A percentile compares a stretch with the other conserved stretches of the same genome.
These are phyloP conservation scores for Pyxicephalus adspersus DNA, from an alignment of 2,113 vertebrate genomes.

Conservation along the genomic window DNA sequence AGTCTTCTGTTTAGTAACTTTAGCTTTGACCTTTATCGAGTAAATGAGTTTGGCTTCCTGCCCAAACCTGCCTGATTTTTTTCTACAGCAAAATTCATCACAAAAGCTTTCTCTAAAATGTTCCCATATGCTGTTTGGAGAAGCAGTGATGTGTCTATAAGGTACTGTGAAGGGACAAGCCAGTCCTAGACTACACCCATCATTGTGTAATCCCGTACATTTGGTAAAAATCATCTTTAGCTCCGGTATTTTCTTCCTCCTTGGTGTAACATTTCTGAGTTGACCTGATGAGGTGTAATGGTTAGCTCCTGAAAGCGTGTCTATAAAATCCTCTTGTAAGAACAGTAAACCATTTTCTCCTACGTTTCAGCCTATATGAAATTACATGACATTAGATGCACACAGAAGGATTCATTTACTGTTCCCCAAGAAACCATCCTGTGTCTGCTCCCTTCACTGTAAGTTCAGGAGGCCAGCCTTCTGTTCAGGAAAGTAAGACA, in stretches of 20 bases:
- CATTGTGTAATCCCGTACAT: slow-evolving; percentile 28
- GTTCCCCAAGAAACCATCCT: neutral
- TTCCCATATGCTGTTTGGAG: slow-evolving; percentile 36
- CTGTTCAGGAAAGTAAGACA: neutral
- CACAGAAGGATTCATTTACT: slow-evolving; percentile 15
- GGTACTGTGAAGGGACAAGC: slow-evolving; percentile 3
- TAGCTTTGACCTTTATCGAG: slow-evolving; percentile 2
- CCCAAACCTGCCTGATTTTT: slow-evolving; percentile 7
- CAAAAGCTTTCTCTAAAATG: slow-evolving; percentile 24
- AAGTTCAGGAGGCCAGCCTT: slow-evolving; percentile 2
- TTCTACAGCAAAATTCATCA: slow-evolving; percentile 10
- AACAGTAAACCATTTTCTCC: slow-evolving; percentile 8
- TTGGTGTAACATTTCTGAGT: neutral
- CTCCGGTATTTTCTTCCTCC: slow-evolving; percentile 4
- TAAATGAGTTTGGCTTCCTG: slow-evolving; percentile 26
- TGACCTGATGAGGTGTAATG: slow-evolving; percentile 30
- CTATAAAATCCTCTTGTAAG: slow-evolving; percentile 16
- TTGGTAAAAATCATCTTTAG: slow-evolving; percentile 35
- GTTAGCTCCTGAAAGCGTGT: slow-evolving; percentile 41
- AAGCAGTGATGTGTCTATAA: slow-evolving; percentile 1
- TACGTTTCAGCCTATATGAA: neutral
- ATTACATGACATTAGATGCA: neutral
- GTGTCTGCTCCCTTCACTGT: neutral
- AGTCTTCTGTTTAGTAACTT: slow-evolving; percentile 2
- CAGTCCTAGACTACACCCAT: slow-evolving; percentile 28